Conservation (phyloP, 1,140 invertebrate species). For the Drosophila paulistorum region DNA sequence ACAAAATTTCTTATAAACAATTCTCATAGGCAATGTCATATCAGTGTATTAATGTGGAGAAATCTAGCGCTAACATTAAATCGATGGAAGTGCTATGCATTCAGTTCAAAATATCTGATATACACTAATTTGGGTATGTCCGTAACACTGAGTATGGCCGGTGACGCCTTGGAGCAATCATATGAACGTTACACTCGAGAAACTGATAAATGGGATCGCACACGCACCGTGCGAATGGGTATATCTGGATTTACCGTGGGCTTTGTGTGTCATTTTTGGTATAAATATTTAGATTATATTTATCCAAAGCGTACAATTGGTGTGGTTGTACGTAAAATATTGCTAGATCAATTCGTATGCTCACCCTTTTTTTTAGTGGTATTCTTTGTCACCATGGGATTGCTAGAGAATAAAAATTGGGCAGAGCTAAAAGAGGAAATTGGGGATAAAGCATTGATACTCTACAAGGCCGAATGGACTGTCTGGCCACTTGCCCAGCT, state of each 20-base stretch:
- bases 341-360: constrained; percentile 93
- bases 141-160: constrained; percentile 88
- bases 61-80: constrained; percentile 5
- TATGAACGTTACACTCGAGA: constrained; percentile 89
- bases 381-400: constrained; percentile 91
- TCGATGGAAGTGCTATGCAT: constrained; percentile 76
- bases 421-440: constrained; percentile 88
- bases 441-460: constrained; percentile 88
- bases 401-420: constrained; percentile 87
- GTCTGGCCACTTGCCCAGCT: constrained; percentile 92
- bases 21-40: background rate
- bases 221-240: constrained; percentile 90
- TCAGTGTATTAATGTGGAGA: constrained; percentile 13
- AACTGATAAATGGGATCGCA: constrained; percentile 86
- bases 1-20: background rate
- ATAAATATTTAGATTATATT: constrained; percentile 87
- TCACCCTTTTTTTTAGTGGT: constrained; percentile 92
- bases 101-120: constrained; percentile 89
- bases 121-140: constrained; percentile 93
- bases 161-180: constrained; percentile 92
- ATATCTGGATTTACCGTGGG: constrained; percentile 90
- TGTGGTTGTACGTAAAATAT: constrained; percentile 92
- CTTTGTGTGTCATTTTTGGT: constrained; percentile 93
- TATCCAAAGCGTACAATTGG: constrained; percentile 86
- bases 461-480: constrained; percentile 91